Conservation (phyloP, 2,113 vertebrate species). For the Dromas ardeola region DNA sequence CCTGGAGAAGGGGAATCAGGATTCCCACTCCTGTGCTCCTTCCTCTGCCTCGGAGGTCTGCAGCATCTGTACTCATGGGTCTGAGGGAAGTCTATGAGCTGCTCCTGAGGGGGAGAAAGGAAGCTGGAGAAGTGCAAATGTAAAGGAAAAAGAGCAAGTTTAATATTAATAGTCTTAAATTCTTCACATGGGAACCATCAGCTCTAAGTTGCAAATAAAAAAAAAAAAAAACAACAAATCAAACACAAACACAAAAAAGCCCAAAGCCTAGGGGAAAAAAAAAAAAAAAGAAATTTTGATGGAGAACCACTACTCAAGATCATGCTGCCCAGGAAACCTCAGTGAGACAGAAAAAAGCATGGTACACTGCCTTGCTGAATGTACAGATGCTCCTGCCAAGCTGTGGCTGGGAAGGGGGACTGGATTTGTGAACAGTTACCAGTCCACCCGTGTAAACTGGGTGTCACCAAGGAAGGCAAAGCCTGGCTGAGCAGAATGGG, state of each 20-base stretch:
- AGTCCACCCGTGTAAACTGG: neutral
- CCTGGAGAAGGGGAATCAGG: neutral
- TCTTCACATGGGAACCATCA: neutral
- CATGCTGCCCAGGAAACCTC: neutral
- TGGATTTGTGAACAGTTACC: neutral
- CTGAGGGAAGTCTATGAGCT: neutral
- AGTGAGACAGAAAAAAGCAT: fast-evolving
- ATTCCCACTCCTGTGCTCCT: neutral
- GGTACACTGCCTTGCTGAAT: fast-evolving
- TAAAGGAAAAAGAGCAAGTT: neutral
- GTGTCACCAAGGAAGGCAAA: too few species aligned
- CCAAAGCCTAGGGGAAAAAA: fast-evolving
- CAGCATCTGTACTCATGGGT: fast-evolving
- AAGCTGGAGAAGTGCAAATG: neutral
- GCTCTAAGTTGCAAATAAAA: neutral
- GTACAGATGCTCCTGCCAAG: neutral
- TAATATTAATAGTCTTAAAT: too few species aligned
- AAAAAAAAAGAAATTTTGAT: neutral
- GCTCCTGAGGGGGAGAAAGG: neutral
- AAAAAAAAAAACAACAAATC: neutral
- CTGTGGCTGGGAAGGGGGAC: neutral
- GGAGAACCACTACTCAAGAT: neutral
- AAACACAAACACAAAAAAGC: neutral
- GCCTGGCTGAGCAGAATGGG: neutral
- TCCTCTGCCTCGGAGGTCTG: neutral